Evolutionary conservation across 2,113 vertebrate genomes (phyloP), one percentile per base, ranked within the genome.

Genomic region (Rhabdornis inornatus): DNA sequence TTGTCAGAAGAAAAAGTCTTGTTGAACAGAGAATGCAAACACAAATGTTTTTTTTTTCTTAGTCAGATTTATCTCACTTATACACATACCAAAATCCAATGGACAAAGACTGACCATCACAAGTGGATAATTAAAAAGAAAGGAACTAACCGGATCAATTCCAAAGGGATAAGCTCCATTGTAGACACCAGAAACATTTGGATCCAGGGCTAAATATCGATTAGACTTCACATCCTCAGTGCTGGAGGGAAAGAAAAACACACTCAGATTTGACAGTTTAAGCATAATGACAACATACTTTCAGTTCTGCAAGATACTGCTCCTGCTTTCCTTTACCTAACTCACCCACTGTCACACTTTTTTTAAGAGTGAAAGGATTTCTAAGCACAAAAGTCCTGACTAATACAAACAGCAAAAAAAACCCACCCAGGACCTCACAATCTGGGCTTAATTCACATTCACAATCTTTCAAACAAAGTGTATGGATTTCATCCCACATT

Each of bases 121-220:
- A 60, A 66, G 52, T 2, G 4, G 40, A 9, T 27, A 70, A 81
- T 17, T 57, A 33, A 50, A 45, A 78, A 52, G 18, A 60, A 15
- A 2, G 39, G 10, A 68, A 98, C 99, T 98, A 76, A 99, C 99
- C 3, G 99, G 99, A 83, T 99, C 99, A 30, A 99, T 99, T 77
- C 99, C 99, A 23, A 99, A 96, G 44, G 99, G 99, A 70, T 99
- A 99, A 4, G 97, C 98, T 71, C 99, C 99, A 18, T 10, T 98
- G 97, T 99, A 99, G 44, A 99, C 99, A 31, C 99, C 99, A 2
- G 97, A 97, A 30, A 98, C 49, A 15, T 97, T 98, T 16, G 99
- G 99, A 97, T 99, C 98, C 94, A 99, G 85, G 49, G 98, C 96
- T 68, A 99, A 96, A 61, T 97, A 88, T 1, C 8, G 22, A 89